phyloP scores from a whole-genome alignment of 2,797 vertebrate genomes.

The Centropyge bicolor region DNA sequence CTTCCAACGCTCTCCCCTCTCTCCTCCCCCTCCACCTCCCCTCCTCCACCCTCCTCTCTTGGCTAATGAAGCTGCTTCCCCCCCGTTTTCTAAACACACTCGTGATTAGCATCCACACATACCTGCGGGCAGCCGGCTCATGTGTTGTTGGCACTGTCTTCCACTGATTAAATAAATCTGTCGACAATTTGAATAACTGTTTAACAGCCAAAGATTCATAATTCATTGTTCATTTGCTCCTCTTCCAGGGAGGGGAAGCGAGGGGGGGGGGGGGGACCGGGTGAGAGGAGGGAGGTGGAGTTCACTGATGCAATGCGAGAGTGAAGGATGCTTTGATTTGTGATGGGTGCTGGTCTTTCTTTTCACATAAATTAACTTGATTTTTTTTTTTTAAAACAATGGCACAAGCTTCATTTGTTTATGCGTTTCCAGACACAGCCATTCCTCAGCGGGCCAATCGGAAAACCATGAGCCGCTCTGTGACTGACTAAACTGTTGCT shows the following conservation, averaged over 20 bases:
- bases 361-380: neutral
- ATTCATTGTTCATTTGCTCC: slow-evolving; percentile 47
- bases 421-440: neutral
- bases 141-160: slow-evolving; percentile 54
- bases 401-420: neutral
- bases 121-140: slow-evolving; percentile 70
- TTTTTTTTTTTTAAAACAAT: no score
- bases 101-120: slow-evolving; percentile 70
- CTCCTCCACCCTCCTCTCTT: slow-evolving; percentile 10
- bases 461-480: slow-evolving; percentile 6
- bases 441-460: slow-evolving; percentile 24
- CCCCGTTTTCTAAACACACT: slow-evolving; percentile 51
- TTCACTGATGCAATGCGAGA: slow-evolving; percentile 4
- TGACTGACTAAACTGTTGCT: slow-evolving; percentile 49
- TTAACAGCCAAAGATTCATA: slow-evolving; percentile 49
- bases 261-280: neutral
- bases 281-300: neutral
- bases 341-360: neutral
- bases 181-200: slow-evolving; percentile 59
- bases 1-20: neutral
- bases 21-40: neutral
- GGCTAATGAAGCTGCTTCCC: slow-evolving; percentile 64
- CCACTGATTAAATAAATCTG: slow-evolving; percentile 61
- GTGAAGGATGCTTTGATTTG: neutral
- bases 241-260: neutral